These are phyloP conservation scores for Monopterus albus DNA, from an alignment of 2,113 vertebrate species.

Conservation along the genomic window DNA sequence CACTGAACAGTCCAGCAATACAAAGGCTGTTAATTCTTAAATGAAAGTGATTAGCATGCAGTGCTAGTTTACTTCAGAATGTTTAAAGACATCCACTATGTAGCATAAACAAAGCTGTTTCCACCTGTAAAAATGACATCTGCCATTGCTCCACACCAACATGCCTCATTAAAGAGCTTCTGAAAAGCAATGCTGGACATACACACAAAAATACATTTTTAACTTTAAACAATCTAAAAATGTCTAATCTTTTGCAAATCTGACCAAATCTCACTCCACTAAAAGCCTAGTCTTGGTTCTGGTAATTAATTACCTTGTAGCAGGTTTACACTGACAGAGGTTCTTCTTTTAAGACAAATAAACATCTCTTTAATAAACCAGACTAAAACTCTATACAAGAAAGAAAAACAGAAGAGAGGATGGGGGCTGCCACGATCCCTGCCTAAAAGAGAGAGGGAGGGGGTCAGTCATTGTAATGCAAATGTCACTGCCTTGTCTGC, in stretches of 20 bases:
- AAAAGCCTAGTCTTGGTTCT: slow-evolving; percentile 2
- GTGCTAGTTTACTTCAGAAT: background rate
- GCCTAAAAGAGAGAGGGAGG: slow-evolving; percentile 53
- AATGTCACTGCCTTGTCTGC: slow-evolving; percentile 81
- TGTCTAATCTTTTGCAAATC: background rate
- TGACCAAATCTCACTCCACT: background rate
- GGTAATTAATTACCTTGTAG: slow-evolving; percentile 41
- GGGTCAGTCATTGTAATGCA: slow-evolving; percentile 84
- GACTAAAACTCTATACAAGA: slow-evolving; percentile 46
- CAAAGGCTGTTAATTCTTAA: background rate
- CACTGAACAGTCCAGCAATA: background rate
- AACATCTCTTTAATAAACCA: slow-evolving; percentile 52
- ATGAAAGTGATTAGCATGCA: background rate
- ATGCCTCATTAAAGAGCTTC: slow-evolving; percentile 13
- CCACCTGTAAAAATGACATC: slow-evolving; percentile 13
- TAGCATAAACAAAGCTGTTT: slow-evolving; percentile 2
- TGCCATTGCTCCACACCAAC: slow-evolving; percentile 22
- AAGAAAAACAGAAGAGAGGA: slow-evolving; percentile 41
- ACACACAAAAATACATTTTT: no score
- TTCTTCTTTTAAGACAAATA: slow-evolving; percentile 37
- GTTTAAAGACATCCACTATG: background rate
- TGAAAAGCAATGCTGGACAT: slow-evolving; percentile 19
- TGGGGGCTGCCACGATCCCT: slow-evolving; percentile 57
- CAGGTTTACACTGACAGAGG: slow-evolving; percentile 26
- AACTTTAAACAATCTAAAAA: slow-evolving; percentile 18